These are phyloP conservation scores for Athetis lepigone DNA, from an alignment of 2,888 invertebrate species.

Conservation along the genomic window DNA sequence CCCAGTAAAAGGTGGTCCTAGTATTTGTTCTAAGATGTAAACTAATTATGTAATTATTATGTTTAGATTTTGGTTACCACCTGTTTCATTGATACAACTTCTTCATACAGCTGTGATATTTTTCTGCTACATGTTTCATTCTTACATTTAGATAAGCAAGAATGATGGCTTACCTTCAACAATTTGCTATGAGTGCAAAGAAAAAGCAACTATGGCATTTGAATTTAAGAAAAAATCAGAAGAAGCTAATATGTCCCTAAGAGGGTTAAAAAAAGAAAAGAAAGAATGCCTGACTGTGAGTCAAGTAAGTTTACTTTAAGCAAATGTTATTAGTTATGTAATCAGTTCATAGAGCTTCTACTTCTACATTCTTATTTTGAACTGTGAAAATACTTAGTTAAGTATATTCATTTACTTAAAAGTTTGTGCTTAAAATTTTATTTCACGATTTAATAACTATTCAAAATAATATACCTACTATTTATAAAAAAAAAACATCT, in stretches of 20 bases:
- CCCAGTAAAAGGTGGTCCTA: too few species aligned
- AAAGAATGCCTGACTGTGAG: slow-evolving; percentile 36
- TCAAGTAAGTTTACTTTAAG: slow-evolving; percentile 44
- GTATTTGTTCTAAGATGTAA: too few species aligned
- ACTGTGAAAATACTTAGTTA: background rate
- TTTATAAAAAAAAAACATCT: background rate
- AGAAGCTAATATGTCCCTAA: slow-evolving; percentile 77
- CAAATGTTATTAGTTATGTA: background rate
- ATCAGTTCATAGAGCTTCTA: background rate
- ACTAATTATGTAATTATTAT: too few species aligned
- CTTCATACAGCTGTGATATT: background rate
- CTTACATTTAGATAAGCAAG: slow-evolving; percentile 74
- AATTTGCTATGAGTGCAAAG: slow-evolving; percentile 81
- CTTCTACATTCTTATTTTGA: background rate
- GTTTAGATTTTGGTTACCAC: background rate
- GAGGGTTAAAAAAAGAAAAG: slow-evolving; percentile 73
- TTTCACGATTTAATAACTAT: too few species aligned
- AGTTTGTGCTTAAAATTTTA: too few species aligned
- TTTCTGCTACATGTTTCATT: background rate
- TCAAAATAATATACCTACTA: too few species aligned
- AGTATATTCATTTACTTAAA: too few species aligned
- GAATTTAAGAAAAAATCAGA: slow-evolving; percentile 82
- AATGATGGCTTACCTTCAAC: slow-evolving; percentile 84
- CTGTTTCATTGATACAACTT: background rate
- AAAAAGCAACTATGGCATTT: slow-evolving; percentile 81